These are phyloP conservation scores for Sardinella longiceps DNA, from an alignment of 2,797 vertebrate genomes.

Conservation along the genomic window DNA sequence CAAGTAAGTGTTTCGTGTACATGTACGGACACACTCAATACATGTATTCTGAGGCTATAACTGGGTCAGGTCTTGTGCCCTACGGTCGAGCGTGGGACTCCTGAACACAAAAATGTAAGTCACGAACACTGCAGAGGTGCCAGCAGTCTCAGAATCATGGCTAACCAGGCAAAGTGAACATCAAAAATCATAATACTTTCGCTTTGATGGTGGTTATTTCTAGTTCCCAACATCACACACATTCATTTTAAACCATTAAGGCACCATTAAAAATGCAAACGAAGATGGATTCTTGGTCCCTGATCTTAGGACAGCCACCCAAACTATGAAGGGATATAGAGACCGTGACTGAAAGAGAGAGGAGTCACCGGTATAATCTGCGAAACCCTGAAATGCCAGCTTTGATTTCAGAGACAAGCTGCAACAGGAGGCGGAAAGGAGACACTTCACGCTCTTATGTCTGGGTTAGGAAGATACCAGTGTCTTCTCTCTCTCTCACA, in stretches of 20 bases:
- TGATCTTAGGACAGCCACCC: neutral
- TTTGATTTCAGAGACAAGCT: slow-evolving; percentile 22
- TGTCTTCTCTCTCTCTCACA: slow-evolving; percentile 3
- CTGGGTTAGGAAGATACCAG: slow-evolving; percentile 33
- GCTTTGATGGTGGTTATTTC: neutral
- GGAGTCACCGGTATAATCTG: neutral
- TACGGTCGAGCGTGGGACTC: no score
- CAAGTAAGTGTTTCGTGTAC: no score
- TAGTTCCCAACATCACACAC: neutral
- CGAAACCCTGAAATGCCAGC: neutral
- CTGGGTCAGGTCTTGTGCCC: no score
- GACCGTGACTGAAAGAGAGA: neutral
- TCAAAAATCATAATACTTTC: neutral
- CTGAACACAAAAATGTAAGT: no score
- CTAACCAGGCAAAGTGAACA: no score
- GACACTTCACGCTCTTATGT: neutral
- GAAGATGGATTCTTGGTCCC: slow-evolving; percentile 2
- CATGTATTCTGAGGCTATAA: no score
- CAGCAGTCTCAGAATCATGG: no score
- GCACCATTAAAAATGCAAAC: slow-evolving; percentile 56
- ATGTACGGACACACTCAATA: no score
- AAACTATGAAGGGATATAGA: slow-evolving; percentile 18
- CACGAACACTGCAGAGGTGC: no score
- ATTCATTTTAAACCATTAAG: no score
- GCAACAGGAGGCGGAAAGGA: neutral